These are phyloP conservation scores for Noctuana brunneofusca DNA, from an alignment of 2,888 invertebrate genomes.

Conservation along the genomic window DNA sequence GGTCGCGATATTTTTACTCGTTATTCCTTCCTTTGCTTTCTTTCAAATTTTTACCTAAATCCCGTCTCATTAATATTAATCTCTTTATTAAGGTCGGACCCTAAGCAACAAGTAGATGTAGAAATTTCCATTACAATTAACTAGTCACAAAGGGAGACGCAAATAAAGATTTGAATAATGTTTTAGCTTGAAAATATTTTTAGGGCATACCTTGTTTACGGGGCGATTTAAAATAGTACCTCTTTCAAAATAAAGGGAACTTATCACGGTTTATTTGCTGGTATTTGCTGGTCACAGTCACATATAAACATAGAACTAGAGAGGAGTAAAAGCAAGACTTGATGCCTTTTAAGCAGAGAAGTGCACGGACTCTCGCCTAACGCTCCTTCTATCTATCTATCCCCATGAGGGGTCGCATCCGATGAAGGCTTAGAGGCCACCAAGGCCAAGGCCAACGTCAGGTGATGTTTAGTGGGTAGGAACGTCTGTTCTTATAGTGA, in stretches of 20 bases:
- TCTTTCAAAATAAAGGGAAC: background rate
- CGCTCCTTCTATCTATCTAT: too few relatives aligned
- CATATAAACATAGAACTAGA: background rate
- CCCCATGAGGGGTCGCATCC: too few relatives aligned
- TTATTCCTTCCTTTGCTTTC: background rate
- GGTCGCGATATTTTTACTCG: constrained; percentile 15
- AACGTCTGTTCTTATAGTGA: too few relatives aligned
- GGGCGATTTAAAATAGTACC: background rate
- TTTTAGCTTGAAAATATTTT: constrained; percentile 10
- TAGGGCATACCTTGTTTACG: background rate
- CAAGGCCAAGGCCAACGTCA: too few relatives aligned
- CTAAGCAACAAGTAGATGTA: constrained; percentile 19
- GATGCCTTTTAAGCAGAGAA: background rate
- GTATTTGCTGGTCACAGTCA: background rate
- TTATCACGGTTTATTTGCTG: background rate
- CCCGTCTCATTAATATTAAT: constrained; percentile 22
- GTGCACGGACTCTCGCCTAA: too few relatives aligned
- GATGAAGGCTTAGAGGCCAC: too few relatives aligned
- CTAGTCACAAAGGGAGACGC: constrained; percentile 10
- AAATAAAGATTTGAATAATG: constrained; percentile 1
- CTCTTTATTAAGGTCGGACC: constrained; percentile 22
- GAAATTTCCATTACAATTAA: constrained; percentile 15
- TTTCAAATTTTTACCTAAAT: constrained; percentile 16
- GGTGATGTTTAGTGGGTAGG: too few relatives aligned
- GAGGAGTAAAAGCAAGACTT: background rate